Evolutionary conservation across 2,797 vertebrate genomes (phyloP), one percentile per base, ranked within the genome.

Genomic region (Pteronotus mesoamericanus): DNA sequence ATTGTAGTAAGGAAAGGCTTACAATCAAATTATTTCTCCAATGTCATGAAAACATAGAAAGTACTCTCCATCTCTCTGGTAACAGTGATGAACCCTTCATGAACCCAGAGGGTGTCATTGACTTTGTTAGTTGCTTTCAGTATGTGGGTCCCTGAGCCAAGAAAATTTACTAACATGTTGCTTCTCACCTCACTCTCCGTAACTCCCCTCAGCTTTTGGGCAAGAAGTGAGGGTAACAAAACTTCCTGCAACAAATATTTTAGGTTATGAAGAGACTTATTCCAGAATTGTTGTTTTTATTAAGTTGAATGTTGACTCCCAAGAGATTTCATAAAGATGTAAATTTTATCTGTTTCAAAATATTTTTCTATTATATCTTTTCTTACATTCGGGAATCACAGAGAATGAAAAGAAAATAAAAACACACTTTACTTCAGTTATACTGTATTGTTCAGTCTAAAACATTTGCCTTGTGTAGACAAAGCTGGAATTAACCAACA

Each of bases 331-430:
- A 82, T 34, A 51, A 59, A 71, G 24, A 71, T 68, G 32, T 68
- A 22, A 91, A 82, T 93, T 68, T 89, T 77, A 88, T 75, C 71
- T 80, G n/a, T 39, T 94, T 82, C 55, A 83, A 90, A 74, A 83
- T 74, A 88, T 42, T 77, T 96, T 46, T 48, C n/a, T 82, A 26
- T 53, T 48, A 2, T 39, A 16, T 86, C 75, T 86, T 91, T 71
- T 26, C 72, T 79, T 86, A 26, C 39, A 72, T 1, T 68, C 2
- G 37, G 24, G 69, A 59, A 77, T 61, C 15, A 14, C 51, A 57
- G 18, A 74, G 59, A 32, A 72, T 64, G 39, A 91, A 86, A 90
- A 83, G 19, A 46, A 75, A 87, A 78, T 15, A 64, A 69, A 57
- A 57, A n/a, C n/a, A 2, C 2, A 14, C 5, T 68, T 66, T 71